Percentiles rank a stretch among this genome's conserved stretches.
Conservation (phyloP, 2,888 invertebrate genomes). For the Limnephilus marmoratus region DNA sequence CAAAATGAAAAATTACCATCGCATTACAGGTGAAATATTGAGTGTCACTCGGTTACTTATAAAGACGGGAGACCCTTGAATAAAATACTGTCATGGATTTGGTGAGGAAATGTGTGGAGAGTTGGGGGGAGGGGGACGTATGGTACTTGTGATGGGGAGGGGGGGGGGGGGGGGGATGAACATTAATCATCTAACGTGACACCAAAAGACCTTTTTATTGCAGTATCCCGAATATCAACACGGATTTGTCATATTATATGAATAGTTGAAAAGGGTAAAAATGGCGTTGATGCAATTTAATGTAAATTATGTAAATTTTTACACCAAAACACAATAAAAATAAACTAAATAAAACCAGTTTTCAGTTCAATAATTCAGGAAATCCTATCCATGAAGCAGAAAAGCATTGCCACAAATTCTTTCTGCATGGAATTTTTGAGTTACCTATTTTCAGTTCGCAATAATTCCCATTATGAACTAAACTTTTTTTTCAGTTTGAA, state of each 20-base stretch:
- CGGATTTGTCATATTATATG: slow-evolving; percentile 1
- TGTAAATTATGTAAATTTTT: neutral
- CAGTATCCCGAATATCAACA: slow-evolving; percentile 22
- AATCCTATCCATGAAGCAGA: neutral
- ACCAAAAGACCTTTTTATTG: slow-evolving; percentile 50
- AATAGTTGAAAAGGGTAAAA: neutral
- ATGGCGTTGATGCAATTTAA: neutral
- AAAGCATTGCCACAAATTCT: neutral
- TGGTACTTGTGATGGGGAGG: neutral
- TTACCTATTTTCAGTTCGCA: neutral
- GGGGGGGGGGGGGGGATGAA: slow-evolving; percentile 24
- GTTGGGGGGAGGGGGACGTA: neutral
- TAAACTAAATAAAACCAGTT: neutral
- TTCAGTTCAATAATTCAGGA: neutral
- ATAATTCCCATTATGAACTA: too few relatives aligned
- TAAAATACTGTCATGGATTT: neutral
- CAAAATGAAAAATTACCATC: slow-evolving; percentile 59
- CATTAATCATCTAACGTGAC: slow-evolving; percentile 60
- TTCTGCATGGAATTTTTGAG: neutral
- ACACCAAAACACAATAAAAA: neutral
- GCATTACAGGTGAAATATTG: slow-evolving; percentile 63
- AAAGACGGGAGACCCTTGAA: slow-evolving; percentile 50
- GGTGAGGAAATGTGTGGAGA: neutral
- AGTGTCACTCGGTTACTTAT: slow-evolving; percentile 61
- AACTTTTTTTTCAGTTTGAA: too few relatives aligned